Base-by-base conservation (phyloP, 2,888 invertebrate genomes). In the Apantesis nais region DNA sequence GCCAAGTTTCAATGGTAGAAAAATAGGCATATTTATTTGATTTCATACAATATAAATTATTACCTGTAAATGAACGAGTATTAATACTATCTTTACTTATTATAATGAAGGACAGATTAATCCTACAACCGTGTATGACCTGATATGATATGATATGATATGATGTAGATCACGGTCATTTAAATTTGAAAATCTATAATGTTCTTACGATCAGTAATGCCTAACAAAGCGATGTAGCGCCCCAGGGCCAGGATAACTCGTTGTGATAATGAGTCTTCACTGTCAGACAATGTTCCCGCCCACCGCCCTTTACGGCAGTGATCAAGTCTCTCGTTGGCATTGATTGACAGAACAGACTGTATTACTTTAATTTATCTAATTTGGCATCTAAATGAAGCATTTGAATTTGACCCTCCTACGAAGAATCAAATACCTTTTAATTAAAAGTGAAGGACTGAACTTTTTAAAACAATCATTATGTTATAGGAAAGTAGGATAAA, bases 191-290 rank as follows among this genome's bases (percentile, higher is more conserved):
- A 25, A 39, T 65, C 34, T 52, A 44, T 64, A n/a, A 65, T 65
- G 61, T 55, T 60, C 37, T 66, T 66, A 62, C 37, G 60, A 71
- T 67, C 71, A 68, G 58, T 65, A 62, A 66, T 65, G 44, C 34
- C 44, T 73, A 71, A 73, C 74, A 74, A 75, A 52, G 74, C 68
- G 78, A 81, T 80, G 70, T 68, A 64, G 61, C 80, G 75, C 81
- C 62, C 55, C 58, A 71, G 73, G 78, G 76, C 67, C 68, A 71
- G 72, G 70, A 72, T 55, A 62, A 60, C 52, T 83, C 81, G 81
- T 69, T 58, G 79, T 83, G 76, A 86, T 93, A 93, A 93, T 91
- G 93, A 93, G 89, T 88, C 88, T 85, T 92, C 92, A 90, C 80
- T 86, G 92, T 92, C 93, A 88, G 83, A 66, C 83, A 66, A 71